Conservation (phyloP, 2,797 vertebrate species). For the Mormyrops boulengeri region DNA sequence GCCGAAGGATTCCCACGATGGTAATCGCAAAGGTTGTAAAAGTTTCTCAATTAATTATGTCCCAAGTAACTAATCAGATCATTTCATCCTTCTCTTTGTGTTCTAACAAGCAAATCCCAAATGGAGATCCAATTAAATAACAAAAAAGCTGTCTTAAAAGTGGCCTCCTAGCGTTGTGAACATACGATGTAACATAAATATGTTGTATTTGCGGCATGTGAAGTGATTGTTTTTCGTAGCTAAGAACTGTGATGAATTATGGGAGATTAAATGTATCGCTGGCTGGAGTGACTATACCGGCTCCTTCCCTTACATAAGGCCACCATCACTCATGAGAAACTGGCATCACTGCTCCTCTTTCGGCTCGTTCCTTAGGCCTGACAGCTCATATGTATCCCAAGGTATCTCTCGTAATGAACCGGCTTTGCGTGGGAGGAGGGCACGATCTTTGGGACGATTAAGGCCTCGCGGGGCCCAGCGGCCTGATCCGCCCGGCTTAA, state of each 20-base stretch:
- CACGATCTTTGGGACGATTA: not conserved
- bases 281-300: not conserved
- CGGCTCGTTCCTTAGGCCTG: constrained; percentile 4
- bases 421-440: not conserved
- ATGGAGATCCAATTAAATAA: not conserved
- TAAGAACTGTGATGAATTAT: not conserved
- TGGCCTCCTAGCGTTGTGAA: not conserved
- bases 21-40: not conserved
- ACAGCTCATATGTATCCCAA: constrained; percentile 7
- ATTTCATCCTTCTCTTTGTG: not conserved
- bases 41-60: constrained; percentile 8
- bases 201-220: not conserved
- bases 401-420: constrained; percentile 16
- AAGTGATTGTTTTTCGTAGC: not conserved
- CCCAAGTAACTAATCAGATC: not conserved
- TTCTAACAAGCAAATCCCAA: not conserved
- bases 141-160: not conserved
- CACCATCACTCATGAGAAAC: not conserved
- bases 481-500: not conserved
- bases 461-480: not conserved
- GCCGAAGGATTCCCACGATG: not conserved
- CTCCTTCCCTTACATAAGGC: not conserved
- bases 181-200: not conserved
- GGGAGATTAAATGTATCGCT: not conserved
- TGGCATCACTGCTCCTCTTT: not conserved